phyloP scores from a whole-genome alignment of 2,113 vertebrate species.

The Micronycteris hirsuta region DNA sequence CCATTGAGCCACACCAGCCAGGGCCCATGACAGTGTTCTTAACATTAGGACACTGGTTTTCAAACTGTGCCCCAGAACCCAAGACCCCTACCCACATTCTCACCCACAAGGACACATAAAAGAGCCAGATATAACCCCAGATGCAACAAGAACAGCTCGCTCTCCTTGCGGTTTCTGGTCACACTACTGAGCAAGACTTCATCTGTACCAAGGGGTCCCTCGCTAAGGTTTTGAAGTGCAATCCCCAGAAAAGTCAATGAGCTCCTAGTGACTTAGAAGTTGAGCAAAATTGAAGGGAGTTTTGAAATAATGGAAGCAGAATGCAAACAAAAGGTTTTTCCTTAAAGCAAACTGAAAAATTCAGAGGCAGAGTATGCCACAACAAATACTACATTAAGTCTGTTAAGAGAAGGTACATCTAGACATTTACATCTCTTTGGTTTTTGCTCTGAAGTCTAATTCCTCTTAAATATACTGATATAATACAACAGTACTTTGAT shows the following conservation, averaged over 20 bases:
- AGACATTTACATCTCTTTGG: background rate
- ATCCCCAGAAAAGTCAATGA: background rate
- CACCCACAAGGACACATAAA: rapidly evolving
- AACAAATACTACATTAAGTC: background rate
- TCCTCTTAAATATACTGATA: background rate
- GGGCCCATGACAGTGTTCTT: background rate
- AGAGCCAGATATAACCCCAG: background rate
- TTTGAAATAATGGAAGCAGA: background rate
- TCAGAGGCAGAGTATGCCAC: background rate
- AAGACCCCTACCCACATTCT: background rate
- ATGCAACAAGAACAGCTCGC: background rate
- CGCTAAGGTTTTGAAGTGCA: background rate
- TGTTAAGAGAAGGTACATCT: background rate
- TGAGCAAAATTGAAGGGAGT: background rate
- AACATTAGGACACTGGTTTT: background rate
- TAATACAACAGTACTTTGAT: background rate
- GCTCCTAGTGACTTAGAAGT: background rate
- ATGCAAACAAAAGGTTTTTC: background rate
- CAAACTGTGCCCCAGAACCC: background rate
- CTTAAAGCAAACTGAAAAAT: background rate
- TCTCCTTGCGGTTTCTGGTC: background rate
- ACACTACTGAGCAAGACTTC: background rate
- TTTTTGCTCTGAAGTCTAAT: constrained; percentile 18
- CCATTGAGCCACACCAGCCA: too few relatives aligned
- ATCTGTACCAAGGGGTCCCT: background rate